Percentiles rank a stretch among this genome's conserved stretches.
phyloP scores from a whole-genome alignment of 2,888 invertebrate genomes.

The Aphodius granarius region DNA sequence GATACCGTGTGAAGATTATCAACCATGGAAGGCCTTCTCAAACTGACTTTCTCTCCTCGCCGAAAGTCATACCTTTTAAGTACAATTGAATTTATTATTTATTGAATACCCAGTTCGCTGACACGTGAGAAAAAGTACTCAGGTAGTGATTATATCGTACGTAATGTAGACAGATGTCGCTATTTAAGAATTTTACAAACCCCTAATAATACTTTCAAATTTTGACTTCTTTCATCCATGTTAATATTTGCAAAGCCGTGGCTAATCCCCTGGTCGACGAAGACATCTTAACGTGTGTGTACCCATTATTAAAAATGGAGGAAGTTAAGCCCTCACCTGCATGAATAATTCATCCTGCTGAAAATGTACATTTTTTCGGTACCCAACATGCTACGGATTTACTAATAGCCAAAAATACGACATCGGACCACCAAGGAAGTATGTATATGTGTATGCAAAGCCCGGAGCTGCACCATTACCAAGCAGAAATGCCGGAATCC shows the following conservation, averaged over 20 bases:
- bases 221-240: background rate
- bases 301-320: background rate
- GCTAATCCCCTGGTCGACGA: background rate
- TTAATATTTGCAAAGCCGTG: background rate
- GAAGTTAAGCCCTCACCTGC: background rate
- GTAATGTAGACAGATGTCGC: background rate
- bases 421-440: conserved; percentile 3
- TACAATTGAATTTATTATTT: background rate
- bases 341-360: background rate
- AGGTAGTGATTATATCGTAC: background rate
- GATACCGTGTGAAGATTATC: background rate
- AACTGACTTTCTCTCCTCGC: background rate
- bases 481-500: background rate
- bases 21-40: background rate
- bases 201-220: background rate
- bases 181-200: too few species aligned
- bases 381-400: background rate
- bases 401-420: conserved; percentile 14
- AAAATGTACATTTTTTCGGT: background rate
- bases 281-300: background rate
- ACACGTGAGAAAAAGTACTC: background rate
- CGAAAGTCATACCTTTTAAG: background rate
- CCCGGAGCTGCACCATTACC: background rate
- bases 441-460: conserved; percentile 11
- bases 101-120: background rate